Percentiles rank a stretch among this genome's conserved stretches.
These are phyloP conservation scores for Patella ulyssiponensis DNA, from an alignment of 2,888 invertebrate species.

Conservation along the genomic window DNA sequence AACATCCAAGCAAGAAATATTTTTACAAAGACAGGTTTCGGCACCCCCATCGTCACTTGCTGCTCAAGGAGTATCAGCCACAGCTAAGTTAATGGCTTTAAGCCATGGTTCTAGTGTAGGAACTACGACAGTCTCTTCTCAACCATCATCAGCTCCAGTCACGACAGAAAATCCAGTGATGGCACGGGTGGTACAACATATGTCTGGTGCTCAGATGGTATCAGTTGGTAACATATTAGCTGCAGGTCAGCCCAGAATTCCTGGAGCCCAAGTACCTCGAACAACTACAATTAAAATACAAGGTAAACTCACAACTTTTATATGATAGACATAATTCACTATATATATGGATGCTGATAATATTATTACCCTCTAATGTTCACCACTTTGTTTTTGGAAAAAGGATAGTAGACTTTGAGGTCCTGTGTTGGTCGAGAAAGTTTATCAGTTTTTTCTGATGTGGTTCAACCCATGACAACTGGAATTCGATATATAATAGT, in stretches of 20 bases:
- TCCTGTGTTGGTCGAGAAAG: too few relatives aligned
- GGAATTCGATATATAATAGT: too few relatives aligned
- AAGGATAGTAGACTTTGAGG: background rate
- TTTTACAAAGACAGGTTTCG: slow-evolving; percentile 27
- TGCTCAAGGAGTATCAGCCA: slow-evolving; percentile 38
- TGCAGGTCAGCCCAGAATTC: slow-evolving; percentile 29
- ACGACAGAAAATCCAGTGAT: slow-evolving; percentile 52
- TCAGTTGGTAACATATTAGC: slow-evolving; percentile 58
- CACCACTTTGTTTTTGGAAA: background rate
- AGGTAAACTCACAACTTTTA: slow-evolving; percentile 36
- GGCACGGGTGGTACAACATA: slow-evolving; percentile 61
- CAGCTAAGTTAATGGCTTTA: slow-evolving; percentile 32
- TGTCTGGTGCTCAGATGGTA: slow-evolving; percentile 55
- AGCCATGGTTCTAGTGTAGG: slow-evolving; percentile 15
- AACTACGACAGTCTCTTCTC: slow-evolving; percentile 10
- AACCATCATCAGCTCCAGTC: slow-evolving; percentile 16
- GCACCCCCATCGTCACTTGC: slow-evolving; percentile 37
- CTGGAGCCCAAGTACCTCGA: slow-evolving; percentile 25
- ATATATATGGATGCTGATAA: too few relatives aligned
- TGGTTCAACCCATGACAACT: background rate
- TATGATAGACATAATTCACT: too few relatives aligned
- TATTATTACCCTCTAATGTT: background rate
- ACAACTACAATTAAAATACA: slow-evolving; percentile 59
- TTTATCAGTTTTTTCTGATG: too few relatives aligned
- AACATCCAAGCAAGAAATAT: background rate